Evolutionary conservation across 2,797 vertebrate species (phyloP).

Genomic region (Dipus sagitta): DNA sequence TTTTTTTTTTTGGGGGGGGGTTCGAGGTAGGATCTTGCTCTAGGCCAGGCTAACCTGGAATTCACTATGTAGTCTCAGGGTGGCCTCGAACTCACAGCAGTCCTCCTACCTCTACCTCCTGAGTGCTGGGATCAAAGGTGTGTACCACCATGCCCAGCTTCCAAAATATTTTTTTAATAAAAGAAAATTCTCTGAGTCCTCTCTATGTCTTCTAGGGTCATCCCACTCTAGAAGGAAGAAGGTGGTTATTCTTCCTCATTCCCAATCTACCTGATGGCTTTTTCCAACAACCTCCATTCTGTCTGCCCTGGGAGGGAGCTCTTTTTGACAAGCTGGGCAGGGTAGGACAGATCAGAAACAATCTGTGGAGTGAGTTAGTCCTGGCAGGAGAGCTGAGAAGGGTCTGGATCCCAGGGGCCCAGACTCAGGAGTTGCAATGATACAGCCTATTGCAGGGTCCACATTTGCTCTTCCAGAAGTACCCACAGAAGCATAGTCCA

Average conservation of each 20-base stretch:
- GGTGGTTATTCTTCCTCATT: background rate
- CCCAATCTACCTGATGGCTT: background rate
- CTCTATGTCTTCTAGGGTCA: background rate
- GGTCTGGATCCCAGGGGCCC: background rate
- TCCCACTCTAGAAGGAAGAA: background rate
- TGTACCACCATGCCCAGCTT: background rate
- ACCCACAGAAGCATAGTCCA: background rate
- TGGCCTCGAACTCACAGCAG: too few species aligned
- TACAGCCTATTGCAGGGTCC: background rate
- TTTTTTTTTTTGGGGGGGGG: too few species aligned
- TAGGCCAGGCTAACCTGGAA: too few species aligned
- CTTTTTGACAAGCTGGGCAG: background rate
- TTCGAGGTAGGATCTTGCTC: too few species aligned
- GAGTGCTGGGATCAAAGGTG: too few species aligned
- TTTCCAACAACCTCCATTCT: background rate
- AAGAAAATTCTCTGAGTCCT: background rate
- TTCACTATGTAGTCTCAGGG: too few species aligned
- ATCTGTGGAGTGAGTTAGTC: background rate
- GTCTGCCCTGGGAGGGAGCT: background rate
- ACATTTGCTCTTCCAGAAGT: background rate
- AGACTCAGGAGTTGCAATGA: background rate
- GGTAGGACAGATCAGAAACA: background rate
- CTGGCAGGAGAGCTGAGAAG: slow-evolving; percentile 1
- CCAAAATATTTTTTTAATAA: background rate
- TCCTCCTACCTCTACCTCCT: too few species aligned